These are phyloP conservation scores for Ophraella communa DNA, from an alignment of 2,888 invertebrate genomes.

Conservation along the genomic window DNA sequence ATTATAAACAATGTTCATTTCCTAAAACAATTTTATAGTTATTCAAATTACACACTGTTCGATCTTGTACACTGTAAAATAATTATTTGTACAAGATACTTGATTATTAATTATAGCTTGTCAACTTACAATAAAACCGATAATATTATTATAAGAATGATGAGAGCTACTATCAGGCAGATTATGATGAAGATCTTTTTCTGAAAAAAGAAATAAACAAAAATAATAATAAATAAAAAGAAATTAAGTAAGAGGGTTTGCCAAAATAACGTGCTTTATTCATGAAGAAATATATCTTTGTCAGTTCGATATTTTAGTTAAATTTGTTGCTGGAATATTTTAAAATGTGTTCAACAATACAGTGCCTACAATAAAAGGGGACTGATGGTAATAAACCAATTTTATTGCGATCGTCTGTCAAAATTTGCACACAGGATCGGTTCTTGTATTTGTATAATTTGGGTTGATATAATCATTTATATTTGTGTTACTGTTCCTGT, in stretches of 20 bases:
- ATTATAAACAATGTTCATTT: conserved; percentile 28
- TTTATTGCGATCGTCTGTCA: too few species aligned
- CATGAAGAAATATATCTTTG: background rate
- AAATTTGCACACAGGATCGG: too few species aligned
- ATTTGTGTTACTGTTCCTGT: too few species aligned
- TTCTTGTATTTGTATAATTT: too few species aligned
- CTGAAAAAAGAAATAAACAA: conserved; percentile 73
- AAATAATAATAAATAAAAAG: conserved; percentile 61
- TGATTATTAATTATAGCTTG: conserved; percentile 21
- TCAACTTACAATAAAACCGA: conserved; percentile 50
- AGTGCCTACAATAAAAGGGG: too few species aligned
- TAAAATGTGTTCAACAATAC: too few species aligned
- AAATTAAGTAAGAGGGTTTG: conserved; percentile 23
- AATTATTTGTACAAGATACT: conserved; percentile 2
- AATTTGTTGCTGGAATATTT: too few species aligned
- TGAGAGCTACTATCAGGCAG: conserved; percentile 80
- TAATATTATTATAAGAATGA: conserved; percentile 79
- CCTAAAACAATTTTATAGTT: conserved; percentile 16
- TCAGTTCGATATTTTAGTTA: background rate
- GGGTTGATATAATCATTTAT: too few species aligned
- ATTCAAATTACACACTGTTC: conserved; percentile 26
- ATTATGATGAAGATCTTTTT: conserved; percentile 89
- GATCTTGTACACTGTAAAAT: too few species aligned
- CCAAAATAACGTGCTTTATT: conserved; percentile 14
- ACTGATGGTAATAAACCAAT: too few species aligned